Percentiles rank a stretch among this genome's conserved stretches.
Conservation (phyloP, 2,888 invertebrate species). For the Micoletzkya japonica region DNA sequence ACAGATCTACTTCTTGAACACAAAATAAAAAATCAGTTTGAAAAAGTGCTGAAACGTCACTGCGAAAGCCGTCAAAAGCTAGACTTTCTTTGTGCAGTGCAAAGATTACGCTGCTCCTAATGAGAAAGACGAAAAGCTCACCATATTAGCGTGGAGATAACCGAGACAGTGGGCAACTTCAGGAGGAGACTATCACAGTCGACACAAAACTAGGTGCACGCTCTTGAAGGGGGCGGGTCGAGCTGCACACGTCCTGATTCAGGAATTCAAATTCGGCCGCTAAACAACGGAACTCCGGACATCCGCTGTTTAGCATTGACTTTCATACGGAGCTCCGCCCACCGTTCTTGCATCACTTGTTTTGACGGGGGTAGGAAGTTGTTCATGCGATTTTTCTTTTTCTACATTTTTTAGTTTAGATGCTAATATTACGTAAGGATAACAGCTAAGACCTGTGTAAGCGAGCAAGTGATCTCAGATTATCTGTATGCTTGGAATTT, state of each 20-base stretch:
- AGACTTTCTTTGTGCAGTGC: conserved; percentile 12
- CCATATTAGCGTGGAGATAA: neutral
- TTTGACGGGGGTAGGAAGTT: neutral
- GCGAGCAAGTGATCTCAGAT: no score
- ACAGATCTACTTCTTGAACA: no score
- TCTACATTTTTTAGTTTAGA: neutral
- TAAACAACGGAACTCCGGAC: neutral
- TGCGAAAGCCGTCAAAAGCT: no score
- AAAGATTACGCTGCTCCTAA: conserved; percentile 4
- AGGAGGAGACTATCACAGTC: neutral
- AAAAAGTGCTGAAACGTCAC: no score
- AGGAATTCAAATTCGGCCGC: neutral
- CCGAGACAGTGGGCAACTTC: neutral
- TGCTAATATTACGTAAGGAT: no score
- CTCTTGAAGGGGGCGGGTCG: neutral
- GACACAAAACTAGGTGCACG: neutral
- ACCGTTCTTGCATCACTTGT: neutral
- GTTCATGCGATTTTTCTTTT: neutral
- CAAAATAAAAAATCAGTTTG: no score
- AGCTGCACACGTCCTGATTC: neutral
- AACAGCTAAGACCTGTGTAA: no score
- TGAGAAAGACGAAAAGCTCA: no score
- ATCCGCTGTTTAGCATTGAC: neutral
- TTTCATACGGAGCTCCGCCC: neutral
- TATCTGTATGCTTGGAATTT: no score